These are phyloP conservation scores for Cotesia typhae DNA, from an alignment of 1,140 invertebrate genomes.

Conservation along the genomic window DNA sequence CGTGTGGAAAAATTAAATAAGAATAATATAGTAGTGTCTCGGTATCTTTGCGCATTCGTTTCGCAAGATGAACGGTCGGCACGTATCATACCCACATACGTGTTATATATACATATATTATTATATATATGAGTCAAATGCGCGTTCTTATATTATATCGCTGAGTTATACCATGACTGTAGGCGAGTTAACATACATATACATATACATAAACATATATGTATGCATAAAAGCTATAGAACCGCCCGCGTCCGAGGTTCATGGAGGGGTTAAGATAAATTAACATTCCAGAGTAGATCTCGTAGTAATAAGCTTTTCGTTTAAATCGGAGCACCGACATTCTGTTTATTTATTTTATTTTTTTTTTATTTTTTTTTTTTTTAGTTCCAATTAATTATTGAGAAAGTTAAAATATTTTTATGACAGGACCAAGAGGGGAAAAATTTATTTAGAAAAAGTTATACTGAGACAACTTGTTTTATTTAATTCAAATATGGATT, in stretches of 20 bases:
- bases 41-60: conserved; percentile 14
- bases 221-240: neutral
- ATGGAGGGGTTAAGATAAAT: conserved; percentile 23
- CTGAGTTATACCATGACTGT: conserved; percentile 22
- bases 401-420: too few relatives aligned
- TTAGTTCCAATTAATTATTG: neutral
- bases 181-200: conserved; percentile 14
- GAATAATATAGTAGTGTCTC: neutral
- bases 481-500: too few relatives aligned
- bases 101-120: conserved; percentile 25
- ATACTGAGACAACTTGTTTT: too few relatives aligned
- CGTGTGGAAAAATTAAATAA: conserved; percentile 11
- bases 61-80: conserved; percentile 30
- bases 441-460: too few relatives aligned
- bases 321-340: conserved; percentile 21
- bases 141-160: conserved; percentile 16
- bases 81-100: conserved; percentile 8
- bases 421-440: too few relatives aligned
- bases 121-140: conserved; percentile 19
- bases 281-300: conserved; percentile 32
- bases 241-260: conserved; percentile 19
- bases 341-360: neutral
- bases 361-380: neutral
- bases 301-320: conserved; percentile 33
- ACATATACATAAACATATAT: neutral